Base-by-base conservation (phyloP, 1,140 invertebrate species). In the Drepana arcuata region DNA sequence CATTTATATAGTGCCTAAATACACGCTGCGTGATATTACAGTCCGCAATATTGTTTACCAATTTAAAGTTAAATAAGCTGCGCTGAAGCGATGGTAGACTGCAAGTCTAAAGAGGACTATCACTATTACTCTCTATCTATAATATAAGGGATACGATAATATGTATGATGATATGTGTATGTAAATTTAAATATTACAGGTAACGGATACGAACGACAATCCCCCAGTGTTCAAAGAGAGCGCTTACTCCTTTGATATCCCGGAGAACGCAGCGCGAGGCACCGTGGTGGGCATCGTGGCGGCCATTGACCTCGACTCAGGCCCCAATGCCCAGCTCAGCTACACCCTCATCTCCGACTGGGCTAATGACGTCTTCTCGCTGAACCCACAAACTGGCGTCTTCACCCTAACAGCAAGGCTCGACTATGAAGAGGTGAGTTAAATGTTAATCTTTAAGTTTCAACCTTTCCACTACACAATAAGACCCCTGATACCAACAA, bases 141-240 rank as follows among this genome's bases (percentile, higher is more conserved):
- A n/a, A n/a, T n/a, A n/a, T n/a, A n/a, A n/a, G n/a, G n/a, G n/a
- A n/a, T n/a, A n/a, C n/a, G n/a, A n/a, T n/a, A n/a, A n/a, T n/a
- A n/a, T n/a, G n/a, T n/a, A n/a, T n/a, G n/a, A n/a, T n/a, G n/a
- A n/a, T n/a, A n/a, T n/a, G n/a, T n/a, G n/a, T n/a, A n/a, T n/a
- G n/a, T n/a, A n/a, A n/a, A 13, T 36, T 34, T 32, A 38, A 21
- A 30, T 40, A 16, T 62, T 79, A 26, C 85, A 95, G 94, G 92
- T 97, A 16, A 91, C 88, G 0, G 95, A 98, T 69, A 93, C 93
- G 2, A 99, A 98, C 68, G 96, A 98, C 86, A 97, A 97, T 73
- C 89, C 93, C 1, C 96, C 96, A 0, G 82, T 88, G n/a, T 98
- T 98, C 80, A 85, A 89, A 32, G 91, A 93, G 52, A 86, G 81